A percentile compares a stretch with the other conserved stretches of the same genome.
Conservation (phyloP, 2,888 invertebrate genomes). For the Periphyllus acericola region DNA sequence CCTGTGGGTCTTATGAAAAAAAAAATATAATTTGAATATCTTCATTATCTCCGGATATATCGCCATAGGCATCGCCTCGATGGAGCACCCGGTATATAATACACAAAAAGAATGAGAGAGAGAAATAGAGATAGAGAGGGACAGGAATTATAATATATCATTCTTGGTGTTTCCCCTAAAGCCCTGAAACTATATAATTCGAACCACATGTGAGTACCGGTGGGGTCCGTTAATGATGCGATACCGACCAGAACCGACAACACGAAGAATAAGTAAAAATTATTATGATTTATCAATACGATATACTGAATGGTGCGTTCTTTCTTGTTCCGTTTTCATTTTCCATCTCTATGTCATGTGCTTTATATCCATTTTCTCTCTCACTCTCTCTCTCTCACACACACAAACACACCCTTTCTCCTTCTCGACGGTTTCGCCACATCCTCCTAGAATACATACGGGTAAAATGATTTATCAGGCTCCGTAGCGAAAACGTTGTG, state of each 20-base stretch:
- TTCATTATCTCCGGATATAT: no score
- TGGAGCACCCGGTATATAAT: no score
- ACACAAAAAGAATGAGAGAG: not conserved
- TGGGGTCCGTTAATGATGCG: conserved; percentile 29
- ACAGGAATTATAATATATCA: conserved; percentile 21
- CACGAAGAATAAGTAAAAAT: conserved; percentile 26
- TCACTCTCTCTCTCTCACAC: not conserved
- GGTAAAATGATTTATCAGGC: conserved; percentile 5
- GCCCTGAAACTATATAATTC: conserved; percentile 1
- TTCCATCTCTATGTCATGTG: not conserved
- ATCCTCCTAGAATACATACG: not conserved
- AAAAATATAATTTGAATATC: no score
- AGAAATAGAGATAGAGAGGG: not conserved
- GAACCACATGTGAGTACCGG: not conserved
- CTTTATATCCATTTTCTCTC: not conserved
- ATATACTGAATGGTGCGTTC: not conserved
- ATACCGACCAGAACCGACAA: conserved; percentile 12
- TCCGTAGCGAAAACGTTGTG: not conserved
- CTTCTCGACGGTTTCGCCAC: not conserved
- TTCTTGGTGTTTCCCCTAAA: conserved; percentile 13
- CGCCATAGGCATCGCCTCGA: no score
- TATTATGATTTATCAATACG: conserved; percentile 41
- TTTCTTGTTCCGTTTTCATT: not conserved
- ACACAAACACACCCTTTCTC: not conserved
- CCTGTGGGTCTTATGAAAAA: no score